Conservation (phyloP, 2,888 invertebrate species). For the Lottia scabra region DNA sequence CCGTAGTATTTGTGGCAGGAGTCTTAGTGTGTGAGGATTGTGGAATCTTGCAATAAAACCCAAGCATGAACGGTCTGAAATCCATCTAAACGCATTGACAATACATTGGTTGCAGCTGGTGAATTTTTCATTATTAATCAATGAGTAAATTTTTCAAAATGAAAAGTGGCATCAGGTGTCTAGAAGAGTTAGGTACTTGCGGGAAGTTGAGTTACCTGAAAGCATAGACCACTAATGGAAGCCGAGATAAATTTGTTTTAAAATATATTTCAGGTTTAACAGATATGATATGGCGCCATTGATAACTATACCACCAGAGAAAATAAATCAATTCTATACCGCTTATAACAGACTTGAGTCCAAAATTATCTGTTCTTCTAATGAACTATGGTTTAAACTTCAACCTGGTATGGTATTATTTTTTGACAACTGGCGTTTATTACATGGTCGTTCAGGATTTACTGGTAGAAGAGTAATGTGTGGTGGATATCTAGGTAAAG, state of each 20-base stretch:
- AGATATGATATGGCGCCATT: conserved; percentile 80
- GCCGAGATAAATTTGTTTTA: not conserved
- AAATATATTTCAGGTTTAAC: conserved; percentile 72
- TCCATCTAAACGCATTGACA: too few species aligned
- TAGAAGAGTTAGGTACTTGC: too few species aligned
- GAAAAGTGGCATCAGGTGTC: too few species aligned
- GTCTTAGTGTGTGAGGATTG: too few species aligned
- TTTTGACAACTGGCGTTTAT: conserved; percentile 83
- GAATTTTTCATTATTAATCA: too few species aligned
- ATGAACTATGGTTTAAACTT: conserved; percentile 66
- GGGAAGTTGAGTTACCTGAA: too few species aligned
- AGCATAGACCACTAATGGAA: too few species aligned
- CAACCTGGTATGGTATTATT: conserved; percentile 79
- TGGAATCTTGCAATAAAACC: too few species aligned
- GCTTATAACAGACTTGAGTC: conserved; percentile 42
- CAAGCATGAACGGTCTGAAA: too few species aligned
- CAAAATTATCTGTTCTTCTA: conserved; percentile 59
- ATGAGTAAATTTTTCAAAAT: too few species aligned
- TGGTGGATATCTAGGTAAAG: conserved; percentile 81
- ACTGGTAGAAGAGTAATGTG: conserved; percentile 77
- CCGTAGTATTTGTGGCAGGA: too few species aligned
- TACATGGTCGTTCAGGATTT: conserved; percentile 81
- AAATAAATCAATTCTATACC: conserved; percentile 76
- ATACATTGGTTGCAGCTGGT: too few species aligned
- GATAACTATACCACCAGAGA: conserved; percentile 71